Percentiles rank a stretch among this genome's conserved stretches.
Conservation (phyloP, 2,113 vertebrate genomes). For the Rhea americana region DNA sequence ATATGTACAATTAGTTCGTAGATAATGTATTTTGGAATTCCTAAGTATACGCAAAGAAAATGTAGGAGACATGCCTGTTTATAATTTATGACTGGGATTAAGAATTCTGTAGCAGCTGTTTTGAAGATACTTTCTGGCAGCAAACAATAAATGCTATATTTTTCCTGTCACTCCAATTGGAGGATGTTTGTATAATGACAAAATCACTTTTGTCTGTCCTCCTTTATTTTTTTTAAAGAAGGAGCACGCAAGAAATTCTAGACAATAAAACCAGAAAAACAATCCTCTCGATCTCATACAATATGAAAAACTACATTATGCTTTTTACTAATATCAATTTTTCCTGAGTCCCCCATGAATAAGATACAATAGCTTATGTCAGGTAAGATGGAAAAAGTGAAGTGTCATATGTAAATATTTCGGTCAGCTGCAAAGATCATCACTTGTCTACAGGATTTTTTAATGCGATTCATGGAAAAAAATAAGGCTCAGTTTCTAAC, state of each 20-base stretch:
- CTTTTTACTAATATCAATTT: background rate
- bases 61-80: background rate
- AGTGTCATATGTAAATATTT: background rate
- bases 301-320: too few species aligned
- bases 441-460: background rate
- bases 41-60: background rate
- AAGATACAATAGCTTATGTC: background rate
- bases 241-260: background rate
- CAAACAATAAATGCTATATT: too few species aligned
- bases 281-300: background rate
- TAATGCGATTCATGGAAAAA: background rate
- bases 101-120: background rate
- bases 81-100: background rate
- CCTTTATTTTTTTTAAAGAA: too few species aligned
- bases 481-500: background rate
- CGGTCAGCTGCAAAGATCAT: background rate
- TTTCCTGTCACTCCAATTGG: too few species aligned
- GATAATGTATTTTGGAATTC: background rate
- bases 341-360: background rate
- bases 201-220: background rate
- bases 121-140: too few species aligned
- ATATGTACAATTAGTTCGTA: background rate
- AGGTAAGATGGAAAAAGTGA: background rate
- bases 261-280: background rate
- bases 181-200: too few species aligned